Conservation (phyloP, 2,888 invertebrate species). For the Drosophila anceps region DNA sequence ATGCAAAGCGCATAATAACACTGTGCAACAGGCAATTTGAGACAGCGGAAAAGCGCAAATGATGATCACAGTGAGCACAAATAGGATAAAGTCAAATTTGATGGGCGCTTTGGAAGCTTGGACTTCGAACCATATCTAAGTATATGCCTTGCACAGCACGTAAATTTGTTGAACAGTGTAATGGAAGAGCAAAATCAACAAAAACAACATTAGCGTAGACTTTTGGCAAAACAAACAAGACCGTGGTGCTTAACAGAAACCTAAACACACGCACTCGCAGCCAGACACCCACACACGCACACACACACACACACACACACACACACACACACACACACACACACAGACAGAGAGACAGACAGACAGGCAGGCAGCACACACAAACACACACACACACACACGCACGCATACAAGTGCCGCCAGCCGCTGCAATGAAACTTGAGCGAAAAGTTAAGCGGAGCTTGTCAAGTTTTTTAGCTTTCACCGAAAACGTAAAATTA, state of each 20-base stretch:
- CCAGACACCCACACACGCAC: slow-evolving; percentile 8
- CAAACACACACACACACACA: slow-evolving; percentile 4
- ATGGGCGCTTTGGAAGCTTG: not conserved
- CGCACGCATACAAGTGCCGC: not conserved
- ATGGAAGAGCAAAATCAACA: slow-evolving; percentile 54
- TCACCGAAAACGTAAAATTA: slow-evolving; percentile 32
- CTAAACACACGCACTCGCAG: slow-evolving; percentile 30
- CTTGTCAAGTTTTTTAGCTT: slow-evolving; percentile 49
- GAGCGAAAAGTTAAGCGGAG: slow-evolving; percentile 42
- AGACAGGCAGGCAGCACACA: not conserved
- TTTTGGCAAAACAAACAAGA: slow-evolving; percentile 45
- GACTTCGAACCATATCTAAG: not conserved
- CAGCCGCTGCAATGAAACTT: slow-evolving; percentile 27
- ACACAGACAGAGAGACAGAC: slow-evolving; percentile 1
- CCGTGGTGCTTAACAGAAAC: slow-evolving; percentile 28
- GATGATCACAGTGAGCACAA: not conserved
- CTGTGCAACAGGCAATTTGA: not conserved
- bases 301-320: not conserved
- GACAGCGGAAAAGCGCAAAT: not conserved
- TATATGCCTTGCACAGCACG: not conserved
- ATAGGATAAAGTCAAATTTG: not conserved
- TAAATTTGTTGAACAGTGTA: slow-evolving; percentile 10
- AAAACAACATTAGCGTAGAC: slow-evolving; percentile 58
- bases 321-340: not conserved
- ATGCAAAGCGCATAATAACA: slow-evolving; percentile 10